A percentile compares a stretch with the other conserved stretches of the same genome.
These are phyloP conservation scores for Cecidostiba fungosa DNA, from an alignment of 2,888 invertebrate species.

Conservation along the genomic window DNA sequence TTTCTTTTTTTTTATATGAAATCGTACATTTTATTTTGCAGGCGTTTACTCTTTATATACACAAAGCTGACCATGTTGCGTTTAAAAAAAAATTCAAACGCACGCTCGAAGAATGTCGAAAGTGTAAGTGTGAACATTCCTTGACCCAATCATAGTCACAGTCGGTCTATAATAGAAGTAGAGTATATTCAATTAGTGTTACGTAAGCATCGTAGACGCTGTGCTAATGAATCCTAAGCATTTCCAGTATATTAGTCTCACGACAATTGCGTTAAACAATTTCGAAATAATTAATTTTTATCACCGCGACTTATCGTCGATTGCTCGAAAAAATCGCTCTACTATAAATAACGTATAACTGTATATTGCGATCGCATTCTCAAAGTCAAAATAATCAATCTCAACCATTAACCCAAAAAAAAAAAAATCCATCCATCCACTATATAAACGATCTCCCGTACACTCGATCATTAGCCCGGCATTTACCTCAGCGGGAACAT, in stretches of 20 bases:
- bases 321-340: too few relatives aligned
- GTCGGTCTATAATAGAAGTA: not conserved
- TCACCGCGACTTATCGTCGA: not conserved
- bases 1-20: not conserved
- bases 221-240: not conserved
- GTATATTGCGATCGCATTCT: not conserved
- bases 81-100: not conserved
- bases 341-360: too few relatives aligned
- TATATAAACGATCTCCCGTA: not conserved
- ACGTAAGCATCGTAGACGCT: not conserved
- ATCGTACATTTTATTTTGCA: not conserved
- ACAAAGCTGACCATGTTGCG: too few relatives aligned
- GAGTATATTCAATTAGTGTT: not conserved
- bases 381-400: not conserved
- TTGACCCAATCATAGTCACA: not conserved
- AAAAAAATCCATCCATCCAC: not conserved
- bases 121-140: not conserved
- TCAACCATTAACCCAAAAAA: not conserved
- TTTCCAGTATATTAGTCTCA: not conserved
- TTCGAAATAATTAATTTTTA: not conserved
- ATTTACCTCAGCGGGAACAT: slow-evolving; percentile 15
- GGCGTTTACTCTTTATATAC: not conserved
- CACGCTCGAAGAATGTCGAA: not conserved
- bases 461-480: not conserved
- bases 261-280: not conserved